Percentiles rank a stretch among this genome's conserved stretches.
Evolutionary conservation across 2,888 invertebrate species (phyloP).

Genomic region (Embidobia sp.): DNA sequence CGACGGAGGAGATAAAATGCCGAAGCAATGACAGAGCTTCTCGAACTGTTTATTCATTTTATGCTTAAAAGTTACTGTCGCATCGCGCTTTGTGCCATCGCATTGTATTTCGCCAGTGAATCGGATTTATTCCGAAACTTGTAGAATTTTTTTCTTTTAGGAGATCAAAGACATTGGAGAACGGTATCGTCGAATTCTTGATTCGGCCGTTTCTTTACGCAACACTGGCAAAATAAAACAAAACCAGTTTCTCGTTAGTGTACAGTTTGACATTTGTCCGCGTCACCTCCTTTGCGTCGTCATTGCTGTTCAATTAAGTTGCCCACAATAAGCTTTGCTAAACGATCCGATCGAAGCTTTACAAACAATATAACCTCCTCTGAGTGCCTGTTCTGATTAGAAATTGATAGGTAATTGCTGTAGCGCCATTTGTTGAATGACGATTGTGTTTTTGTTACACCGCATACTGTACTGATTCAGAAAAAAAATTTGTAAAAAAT

Average conservation of each 20-base stretch:
- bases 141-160: constrained; percentile 53
- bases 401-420: too few relatives aligned
- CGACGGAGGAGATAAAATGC: constrained; percentile 27
- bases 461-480: too few relatives aligned
- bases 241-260: constrained; percentile 47
- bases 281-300: constrained; percentile 34
- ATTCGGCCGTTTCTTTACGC: constrained; percentile 56
- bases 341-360: neutral
- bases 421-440: too few relatives aligned
- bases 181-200: constrained; percentile 55
- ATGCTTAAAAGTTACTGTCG: constrained; percentile 50
- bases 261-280: constrained; percentile 42
- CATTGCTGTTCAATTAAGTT: constrained; percentile 27
- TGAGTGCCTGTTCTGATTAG: too few relatives aligned
- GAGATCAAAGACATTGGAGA: constrained; percentile 54
- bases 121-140: constrained; percentile 52
- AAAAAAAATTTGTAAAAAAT: too few relatives aligned
- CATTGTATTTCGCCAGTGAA: constrained; percentile 48
- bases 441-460: too few relatives aligned
- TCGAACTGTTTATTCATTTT: constrained; percentile 61
- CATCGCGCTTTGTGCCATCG: constrained; percentile 45
- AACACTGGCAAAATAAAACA: constrained; percentile 38
- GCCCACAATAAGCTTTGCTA: constrained; percentile 5
- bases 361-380: constrained; percentile 7
- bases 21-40: constrained; percentile 41